These are phyloP conservation scores for Choreutis nemorana DNA, from an alignment of 2,888 invertebrate species.

Conservation along the genomic window DNA sequence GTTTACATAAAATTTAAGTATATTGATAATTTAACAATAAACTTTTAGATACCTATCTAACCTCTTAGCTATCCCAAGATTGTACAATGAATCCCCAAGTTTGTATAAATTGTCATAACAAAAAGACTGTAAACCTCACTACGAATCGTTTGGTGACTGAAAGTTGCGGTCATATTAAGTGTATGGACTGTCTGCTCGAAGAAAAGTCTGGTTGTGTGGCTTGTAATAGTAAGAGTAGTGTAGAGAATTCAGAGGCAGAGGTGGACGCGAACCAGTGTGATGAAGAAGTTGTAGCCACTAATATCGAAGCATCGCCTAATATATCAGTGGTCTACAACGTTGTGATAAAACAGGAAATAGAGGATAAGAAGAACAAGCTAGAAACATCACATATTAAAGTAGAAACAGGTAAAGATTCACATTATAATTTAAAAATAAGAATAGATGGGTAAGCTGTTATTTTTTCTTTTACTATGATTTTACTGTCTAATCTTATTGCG, in stretches of 20 bases:
- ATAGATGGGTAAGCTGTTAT: no score
- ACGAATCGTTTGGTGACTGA: slow-evolving; percentile 74
- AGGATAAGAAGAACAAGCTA: slow-evolving; percentile 33
- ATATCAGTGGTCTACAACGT: no score
- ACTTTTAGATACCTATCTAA: no score
- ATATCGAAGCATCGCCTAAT: no score
- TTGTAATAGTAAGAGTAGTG: slow-evolving; percentile 34
- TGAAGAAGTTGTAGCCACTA: no score
- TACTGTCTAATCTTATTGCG: no score
- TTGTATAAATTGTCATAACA: slow-evolving; percentile 69
- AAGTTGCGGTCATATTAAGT: slow-evolving; percentile 79
- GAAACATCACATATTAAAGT: slow-evolving; percentile 45
- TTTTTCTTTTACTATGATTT: no score
- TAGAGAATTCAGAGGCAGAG: slow-evolving; percentile 14
- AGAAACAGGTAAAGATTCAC: slow-evolving; percentile 33
- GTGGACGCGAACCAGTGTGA: slow-evolving; percentile 12
- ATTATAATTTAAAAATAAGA: no score
- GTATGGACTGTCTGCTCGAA: slow-evolving; percentile 73
- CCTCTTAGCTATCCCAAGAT: no score
- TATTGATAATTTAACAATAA: no score
- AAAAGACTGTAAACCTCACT: slow-evolving; percentile 59
- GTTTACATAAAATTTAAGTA: no score
- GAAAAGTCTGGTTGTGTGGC: slow-evolving; percentile 72
- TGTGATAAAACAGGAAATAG: no score
- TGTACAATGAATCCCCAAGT: slow-evolving; percentile 51